Evolutionary conservation across 2,888 invertebrate genomes (phyloP).

Genomic region (Drosophila mimetica): DNA sequence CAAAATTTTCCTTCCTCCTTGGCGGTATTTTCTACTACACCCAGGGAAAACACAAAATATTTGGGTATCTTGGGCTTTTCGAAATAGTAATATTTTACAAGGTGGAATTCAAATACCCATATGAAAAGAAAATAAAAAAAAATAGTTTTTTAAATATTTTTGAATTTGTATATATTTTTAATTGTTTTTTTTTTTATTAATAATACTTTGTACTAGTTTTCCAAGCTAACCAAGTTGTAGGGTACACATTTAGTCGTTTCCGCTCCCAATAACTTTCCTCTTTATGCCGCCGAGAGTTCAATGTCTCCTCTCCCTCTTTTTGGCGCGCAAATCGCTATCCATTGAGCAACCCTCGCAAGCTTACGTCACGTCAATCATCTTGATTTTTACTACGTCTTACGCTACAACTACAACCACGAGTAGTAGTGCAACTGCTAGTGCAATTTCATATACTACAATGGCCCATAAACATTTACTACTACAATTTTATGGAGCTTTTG

Average conservation of each 20-base stretch:
- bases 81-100: too few relatives aligned
- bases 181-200: too few relatives aligned
- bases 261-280: not conserved
- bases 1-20: constrained; percentile 35
- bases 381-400: constrained; percentile 37
- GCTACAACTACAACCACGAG: constrained; percentile 31
- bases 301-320: constrained; percentile 26
- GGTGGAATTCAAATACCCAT: too few relatives aligned
- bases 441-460: constrained; percentile 6
- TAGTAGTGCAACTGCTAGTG: constrained; percentile 1
- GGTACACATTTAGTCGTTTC: not conserved
- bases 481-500: constrained; percentile 1
- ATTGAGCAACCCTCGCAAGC: constrained; percentile 50
- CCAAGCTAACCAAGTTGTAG: not conserved
- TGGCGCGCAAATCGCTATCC: constrained; percentile 48
- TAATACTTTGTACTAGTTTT: too few relatives aligned
- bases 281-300: constrained; percentile 14
- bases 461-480: constrained; percentile 1
- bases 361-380: constrained; percentile 39
- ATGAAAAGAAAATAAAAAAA: too few relatives aligned
- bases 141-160: too few relatives aligned
- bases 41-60: not conserved
- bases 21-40: constrained; percentile 4
- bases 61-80: not conserved
- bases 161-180: too few relatives aligned